Evolutionary conservation across 2,797 vertebrate species (phyloP).

Genomic region (Gymnodraco acuticeps): DNA sequence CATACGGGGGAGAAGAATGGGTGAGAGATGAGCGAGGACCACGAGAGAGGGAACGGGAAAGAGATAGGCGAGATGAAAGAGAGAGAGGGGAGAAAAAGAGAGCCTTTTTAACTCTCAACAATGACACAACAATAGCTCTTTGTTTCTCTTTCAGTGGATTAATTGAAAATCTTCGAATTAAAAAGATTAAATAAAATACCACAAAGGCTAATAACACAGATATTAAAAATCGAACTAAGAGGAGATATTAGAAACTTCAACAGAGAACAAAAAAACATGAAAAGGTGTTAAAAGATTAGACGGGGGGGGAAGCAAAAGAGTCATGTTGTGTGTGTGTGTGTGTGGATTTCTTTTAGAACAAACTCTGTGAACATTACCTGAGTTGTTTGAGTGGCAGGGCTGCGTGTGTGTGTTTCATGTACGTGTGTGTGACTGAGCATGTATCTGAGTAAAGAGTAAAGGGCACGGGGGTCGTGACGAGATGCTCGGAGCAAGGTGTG

Average conservation of each 20-base stretch:
- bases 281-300: constrained; percentile 66
- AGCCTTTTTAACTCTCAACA: constrained; percentile 73
- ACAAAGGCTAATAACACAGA: constrained; percentile 78
- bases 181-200: constrained; percentile 75
- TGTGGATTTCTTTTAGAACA: constrained; percentile 35
- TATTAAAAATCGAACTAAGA: constrained; percentile 65
- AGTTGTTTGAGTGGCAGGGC: constrained; percentile 29
- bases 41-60: constrained; percentile 34
- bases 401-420: constrained; percentile 4
- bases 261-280: constrained; percentile 59
- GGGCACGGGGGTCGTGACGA: constrained; percentile 63
- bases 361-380: constrained; percentile 54
- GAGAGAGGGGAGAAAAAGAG: constrained; percentile 46
- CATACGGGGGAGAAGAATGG: constrained; percentile 49
- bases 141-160: constrained; percentile 77
- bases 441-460: constrained; percentile 70
- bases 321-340: constrained; percentile 15
- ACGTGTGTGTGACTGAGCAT: constrained; percentile 47
- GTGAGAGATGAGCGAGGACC: constrained; percentile 48
- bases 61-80: constrained; percentile 60
- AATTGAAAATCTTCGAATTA: constrained; percentile 81
- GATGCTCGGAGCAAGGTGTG: constrained; percentile 72
- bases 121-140: constrained; percentile 78
- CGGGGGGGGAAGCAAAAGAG: constrained; percentile 3
- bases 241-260: constrained; percentile 60